Conservation (phyloP, 2,797 vertebrate species). For the Mormyrops boulengeri region DNA sequence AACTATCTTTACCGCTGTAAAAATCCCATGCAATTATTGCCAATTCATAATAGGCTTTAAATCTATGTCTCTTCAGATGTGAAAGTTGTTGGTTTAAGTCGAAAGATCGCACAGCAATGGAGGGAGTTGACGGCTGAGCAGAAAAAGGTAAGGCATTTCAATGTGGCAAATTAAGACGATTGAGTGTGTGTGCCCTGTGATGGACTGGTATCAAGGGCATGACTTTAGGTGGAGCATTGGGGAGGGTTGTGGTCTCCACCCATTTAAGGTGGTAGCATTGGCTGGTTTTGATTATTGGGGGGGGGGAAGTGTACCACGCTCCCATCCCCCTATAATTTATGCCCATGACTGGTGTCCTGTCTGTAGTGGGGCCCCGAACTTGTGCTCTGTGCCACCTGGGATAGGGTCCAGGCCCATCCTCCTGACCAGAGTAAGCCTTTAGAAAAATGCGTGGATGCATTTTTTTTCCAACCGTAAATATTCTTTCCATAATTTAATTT, state of each 20-base stretch:
- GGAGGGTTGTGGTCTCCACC: background rate
- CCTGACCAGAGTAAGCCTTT: background rate
- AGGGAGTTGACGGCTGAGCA: conserved; percentile 57
- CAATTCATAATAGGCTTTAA: background rate
- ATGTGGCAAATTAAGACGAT: background rate
- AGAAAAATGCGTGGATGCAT: background rate
- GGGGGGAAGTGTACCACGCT: background rate
- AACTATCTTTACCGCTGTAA: background rate
- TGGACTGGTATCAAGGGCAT: background rate
- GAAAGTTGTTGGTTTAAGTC: conserved; percentile 50
- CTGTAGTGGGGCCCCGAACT: background rate
- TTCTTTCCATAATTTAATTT: background rate
- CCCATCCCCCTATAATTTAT: background rate
- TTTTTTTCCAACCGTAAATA: background rate
- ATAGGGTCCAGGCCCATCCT: background rate
- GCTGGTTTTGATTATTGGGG: background rate
- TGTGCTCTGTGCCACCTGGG: background rate
- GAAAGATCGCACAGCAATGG: conserved; percentile 62
- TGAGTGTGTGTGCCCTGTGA: background rate
- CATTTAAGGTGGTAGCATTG: background rate
- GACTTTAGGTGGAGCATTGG: background rate
- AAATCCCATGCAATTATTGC: background rate
- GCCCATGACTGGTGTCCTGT: background rate
- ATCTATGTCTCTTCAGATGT: conserved; percentile 42
- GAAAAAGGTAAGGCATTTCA: conserved; percentile 57